Evolutionary conservation across 1,140 invertebrate species (phyloP), one percentile per base, ranked within the genome.

Genomic region (Augochlora pura): DNA sequence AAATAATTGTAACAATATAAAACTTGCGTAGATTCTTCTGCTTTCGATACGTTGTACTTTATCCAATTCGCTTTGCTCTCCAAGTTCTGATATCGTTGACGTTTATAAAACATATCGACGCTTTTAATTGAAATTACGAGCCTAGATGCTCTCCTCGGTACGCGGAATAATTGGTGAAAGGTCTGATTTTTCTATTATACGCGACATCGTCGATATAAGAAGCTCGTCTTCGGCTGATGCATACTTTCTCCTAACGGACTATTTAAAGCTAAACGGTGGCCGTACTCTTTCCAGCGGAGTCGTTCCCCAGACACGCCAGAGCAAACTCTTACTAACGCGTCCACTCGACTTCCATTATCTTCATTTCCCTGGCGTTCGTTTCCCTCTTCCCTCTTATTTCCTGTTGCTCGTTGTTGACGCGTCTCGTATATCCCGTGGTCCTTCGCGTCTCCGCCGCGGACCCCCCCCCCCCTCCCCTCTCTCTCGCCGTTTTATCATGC

Each of bases 271-370:
- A 52, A 68, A 68, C 46, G 8, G 32, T 54, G 12, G 2, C 21
- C 14, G 27, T 38, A 16, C 32, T 3, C 18, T 16, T 57, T 39
- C 0, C 7, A 23, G 0, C 12, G 25, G 27, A 10, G 52, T 52
- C 21, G 39, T 23, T 57, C 49, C 27, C 49, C 8, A 10, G 42
- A 23, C 67, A 4, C 42, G 9, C 2, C 2, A 0, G 10, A 4
- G 4, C 16, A 52, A 32, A 68, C 25, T 46, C 12, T 38, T 57
- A n/a, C 12, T 38, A 42, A 27, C 64, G 21, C 63, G 52, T 76
- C 73, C 64, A 68, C 64, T 76, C 67, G 27, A 21, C 46, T 63
- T 64, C 54, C 68, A 72, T 39, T 63, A 70, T 54, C 32, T 62
- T 64, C 14, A 32, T 74, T 70, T 38, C 23, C 39, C 39, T 25